Evolutionary conservation across 1,140 invertebrate genomes (phyloP), one percentile per base, ranked within the genome.

Genomic region (Mactra quadrangularis): DNA sequence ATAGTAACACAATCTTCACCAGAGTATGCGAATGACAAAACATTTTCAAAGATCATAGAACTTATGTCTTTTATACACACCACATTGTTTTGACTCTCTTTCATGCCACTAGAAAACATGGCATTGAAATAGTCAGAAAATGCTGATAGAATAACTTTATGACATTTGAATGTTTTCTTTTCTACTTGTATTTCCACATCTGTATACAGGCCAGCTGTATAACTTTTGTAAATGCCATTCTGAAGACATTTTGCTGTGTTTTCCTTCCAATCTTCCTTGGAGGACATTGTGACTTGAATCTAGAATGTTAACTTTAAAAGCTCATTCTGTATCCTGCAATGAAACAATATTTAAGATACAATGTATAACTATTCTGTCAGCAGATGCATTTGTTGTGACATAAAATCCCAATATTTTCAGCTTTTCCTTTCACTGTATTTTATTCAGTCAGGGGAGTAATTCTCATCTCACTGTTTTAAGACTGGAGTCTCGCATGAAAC

Each of bases 71-170:
- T 85, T 13, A 88, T 86, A 55, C 85, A 85, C 15, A 89, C 87
- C 17, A 88, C 62, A 33, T 88, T 88, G 17, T 85, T 86, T 35
- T 86, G 79, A 70, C 85, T 85, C 74, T 90, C 87, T 29, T 83
- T 83, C 87, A 90, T 89, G 6, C 88, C 87, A 41, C 87, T 87
- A 3, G 87, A 85, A 76, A 88, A 88, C 88, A 89, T 87, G 57
- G 85, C 86, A 47, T 89, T 79, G 41, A 87, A 87, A 68, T 87
- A 87, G 41, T 87, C 83, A 7, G 87, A 87, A 38, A 87, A 84
- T 77, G 83, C 77, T 53, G 82, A 85, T 53, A 88, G 55, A 35
- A 89, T 81, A 17, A 87, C 85, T 71, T 85, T 84, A 70, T 89
- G 87, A 52, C 87, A 87, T 38, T 84, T 71, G 71, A 88, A 86